phyloP scores from a whole-genome alignment of 2,113 vertebrate species.

The Brachyhypopomus gauderio region DNA sequence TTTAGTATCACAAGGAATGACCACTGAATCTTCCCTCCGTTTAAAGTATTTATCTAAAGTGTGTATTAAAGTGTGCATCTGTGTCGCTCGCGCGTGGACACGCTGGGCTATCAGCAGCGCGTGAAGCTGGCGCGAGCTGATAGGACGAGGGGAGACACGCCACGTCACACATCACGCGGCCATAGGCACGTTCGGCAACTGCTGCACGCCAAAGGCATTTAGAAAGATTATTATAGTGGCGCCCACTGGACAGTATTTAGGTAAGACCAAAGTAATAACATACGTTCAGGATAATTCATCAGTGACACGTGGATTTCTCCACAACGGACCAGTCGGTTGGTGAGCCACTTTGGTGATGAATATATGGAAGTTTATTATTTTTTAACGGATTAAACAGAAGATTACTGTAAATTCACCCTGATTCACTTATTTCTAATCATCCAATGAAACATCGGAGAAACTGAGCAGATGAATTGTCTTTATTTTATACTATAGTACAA shows the following conservation, averaged over 20 bases:
- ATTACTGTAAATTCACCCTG: background rate
- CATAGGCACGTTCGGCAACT: constrained; percentile 48
- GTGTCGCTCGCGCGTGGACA: constrained; percentile 19
- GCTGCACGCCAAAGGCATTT: constrained; percentile 16
- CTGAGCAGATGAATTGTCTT: constrained; percentile 44
- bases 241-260: background rate
- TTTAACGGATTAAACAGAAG: background rate
- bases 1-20: no score
- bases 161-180: constrained; percentile 23
- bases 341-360: background rate
- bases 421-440: background rate
- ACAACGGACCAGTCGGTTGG: background rate
- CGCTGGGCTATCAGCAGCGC: constrained; percentile 65
- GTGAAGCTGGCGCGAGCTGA: constrained; percentile 68
- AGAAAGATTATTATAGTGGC: background rate
- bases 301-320: background rate
- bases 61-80: background rate
- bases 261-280: background rate
- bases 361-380: background rate
- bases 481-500: constrained; percentile 70
- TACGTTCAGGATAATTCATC: no score
- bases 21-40: background rate
- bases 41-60: background rate
- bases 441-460: background rate
- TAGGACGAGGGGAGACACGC: constrained; percentile 55